Conservation (phyloP, 1,140 invertebrate species). For the Trinorchestia longiramus region DNA sequence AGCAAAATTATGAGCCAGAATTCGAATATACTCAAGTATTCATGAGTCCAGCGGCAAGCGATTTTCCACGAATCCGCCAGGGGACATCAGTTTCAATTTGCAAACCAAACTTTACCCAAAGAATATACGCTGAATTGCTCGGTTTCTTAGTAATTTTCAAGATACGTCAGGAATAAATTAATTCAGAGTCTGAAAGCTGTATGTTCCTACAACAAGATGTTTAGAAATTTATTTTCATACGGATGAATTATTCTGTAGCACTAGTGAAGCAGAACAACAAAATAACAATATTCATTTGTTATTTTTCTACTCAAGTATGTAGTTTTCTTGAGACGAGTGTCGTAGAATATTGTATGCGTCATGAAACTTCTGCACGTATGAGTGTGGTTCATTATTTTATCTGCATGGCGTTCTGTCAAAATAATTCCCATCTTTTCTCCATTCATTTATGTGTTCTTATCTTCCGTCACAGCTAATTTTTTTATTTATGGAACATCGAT, state of each 20-base stretch:
- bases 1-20: neutral
- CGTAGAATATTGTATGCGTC: neutral
- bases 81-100: neutral
- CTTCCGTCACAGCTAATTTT: no score
- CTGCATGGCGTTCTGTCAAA: no score
- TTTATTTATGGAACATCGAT: no score
- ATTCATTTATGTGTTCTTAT: no score
- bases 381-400: no score
- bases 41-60: neutral
- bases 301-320: neutral
- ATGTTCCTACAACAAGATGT: neutral
- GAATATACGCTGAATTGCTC: neutral
- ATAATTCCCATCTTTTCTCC: no score
- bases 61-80: neutral
- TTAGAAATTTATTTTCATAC: neutral
- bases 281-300: neutral
- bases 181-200: neutral
- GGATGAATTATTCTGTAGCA: neutral
- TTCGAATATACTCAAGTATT: neutral
- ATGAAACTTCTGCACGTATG: neutral
- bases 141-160: neutral
- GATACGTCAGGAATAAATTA: neutral
- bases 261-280: neutral
- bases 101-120: neutral
- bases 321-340: no score